Base-by-base conservation (phyloP, 2,113 vertebrate species). In the Mobula birostris region DNA sequence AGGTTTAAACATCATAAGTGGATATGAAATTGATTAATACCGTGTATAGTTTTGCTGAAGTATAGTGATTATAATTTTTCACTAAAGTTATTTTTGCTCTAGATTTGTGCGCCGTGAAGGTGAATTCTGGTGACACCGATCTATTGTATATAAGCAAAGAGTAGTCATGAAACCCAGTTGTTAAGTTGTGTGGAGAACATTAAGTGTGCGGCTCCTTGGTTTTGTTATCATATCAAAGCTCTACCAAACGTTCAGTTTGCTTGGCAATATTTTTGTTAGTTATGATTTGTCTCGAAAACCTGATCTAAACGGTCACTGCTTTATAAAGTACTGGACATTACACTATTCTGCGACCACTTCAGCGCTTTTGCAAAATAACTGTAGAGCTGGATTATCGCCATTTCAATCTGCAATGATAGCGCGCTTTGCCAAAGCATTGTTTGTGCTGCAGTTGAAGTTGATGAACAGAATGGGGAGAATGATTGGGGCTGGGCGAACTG, bases 141-240 rank as follows among this genome's bases (percentile, higher is more conserved):
- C 91, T 90, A 32, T 77, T 6, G 15, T 92, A 70, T 40, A 36
- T 40, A 70, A 70, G 68, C 32, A 24, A 70, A 32, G 21, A 72
- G 24, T 72, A 72, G 70, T 92, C 17, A 40, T 72, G 68, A 29
- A 24, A 14, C 40, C 19, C 32, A 24, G 61, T 56, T 27, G 40
- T 56, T 70, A 70, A 68, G 9, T 8, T 93, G 68, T 93, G 68
- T 93, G n/a, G 36, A 32, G 27, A 74, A 36, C 29, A 76, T 93
- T 74, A 76, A 93, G 48, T 5, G 68, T 68, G 5, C 14, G 66
- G 61, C 5, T 92, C 36, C 9, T 40, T 68, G 11, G 9, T 48
- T 48, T 91, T 92, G 63, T 70, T 93, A 68, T 74, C n/a, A 32
- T 90, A 90, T 29, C 17, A 40, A 92, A 72, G 36, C 90, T 92